A percentile compares a stretch with the other conserved stretches of the same genome.
These are phyloP conservation scores for Troglohyphantes excavatus DNA, from an alignment of 2,888 invertebrate genomes.

Conservation along the genomic window DNA sequence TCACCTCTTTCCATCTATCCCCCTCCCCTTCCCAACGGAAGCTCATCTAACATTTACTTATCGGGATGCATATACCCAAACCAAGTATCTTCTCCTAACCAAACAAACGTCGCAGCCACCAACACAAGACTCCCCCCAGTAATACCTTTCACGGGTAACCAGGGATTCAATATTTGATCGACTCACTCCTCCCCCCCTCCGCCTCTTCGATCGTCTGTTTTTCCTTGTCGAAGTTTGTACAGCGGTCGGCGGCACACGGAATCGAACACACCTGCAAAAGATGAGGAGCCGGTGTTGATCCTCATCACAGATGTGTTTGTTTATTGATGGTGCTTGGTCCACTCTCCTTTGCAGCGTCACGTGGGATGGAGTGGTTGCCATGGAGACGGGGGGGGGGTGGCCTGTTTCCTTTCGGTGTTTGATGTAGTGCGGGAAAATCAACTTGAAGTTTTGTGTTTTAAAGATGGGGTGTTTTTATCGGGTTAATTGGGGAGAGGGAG, in stretches of 20 bases:
- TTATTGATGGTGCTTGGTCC: constrained; percentile 49
- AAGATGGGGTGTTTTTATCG: not conserved
- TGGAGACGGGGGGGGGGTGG: constrained; percentile 23
- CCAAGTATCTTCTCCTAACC: constrained; percentile 36
- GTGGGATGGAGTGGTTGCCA: constrained; percentile 51
- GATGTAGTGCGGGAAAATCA: not conserved
- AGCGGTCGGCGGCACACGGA: constrained; percentile 29
- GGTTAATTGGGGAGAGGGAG: not conserved
- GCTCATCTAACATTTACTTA: constrained; percentile 23
- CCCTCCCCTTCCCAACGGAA: not conserved
- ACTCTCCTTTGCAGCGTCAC: constrained; percentile 22
- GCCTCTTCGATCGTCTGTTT: not conserved
- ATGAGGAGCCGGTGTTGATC: constrained; percentile 18
- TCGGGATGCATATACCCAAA: not conserved
- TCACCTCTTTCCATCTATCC: not conserved
- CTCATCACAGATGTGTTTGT: constrained; percentile 33
- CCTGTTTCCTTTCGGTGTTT: not conserved
- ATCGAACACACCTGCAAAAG: constrained; percentile 62
- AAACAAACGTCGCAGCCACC: constrained; percentile 13
- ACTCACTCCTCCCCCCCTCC: not conserved
- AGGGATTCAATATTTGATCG: constrained; percentile 57
- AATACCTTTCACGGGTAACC: constrained; percentile 41
- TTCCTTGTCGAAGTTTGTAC: constrained; percentile 12
- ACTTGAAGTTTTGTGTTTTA: not conserved
- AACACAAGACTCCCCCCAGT: not conserved